Percentiles rank a stretch among this genome's conserved stretches.
Conservation (phyloP, 2,888 invertebrate genomes). For the Ophion ventricosus region DNA sequence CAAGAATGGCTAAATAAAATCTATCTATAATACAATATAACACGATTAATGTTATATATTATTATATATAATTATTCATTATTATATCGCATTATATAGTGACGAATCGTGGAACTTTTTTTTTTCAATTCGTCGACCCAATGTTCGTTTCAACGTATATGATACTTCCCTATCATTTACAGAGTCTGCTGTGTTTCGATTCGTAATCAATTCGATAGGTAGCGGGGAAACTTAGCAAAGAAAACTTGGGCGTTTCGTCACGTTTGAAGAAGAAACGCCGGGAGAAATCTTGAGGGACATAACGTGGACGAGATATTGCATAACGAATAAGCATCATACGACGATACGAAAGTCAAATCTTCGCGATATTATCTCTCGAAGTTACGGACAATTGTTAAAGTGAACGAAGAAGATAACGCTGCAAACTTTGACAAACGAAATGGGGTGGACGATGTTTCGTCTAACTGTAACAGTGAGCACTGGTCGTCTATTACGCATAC, state of each 20-base stretch:
- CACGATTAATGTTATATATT: too few species aligned
- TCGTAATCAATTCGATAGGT: background rate
- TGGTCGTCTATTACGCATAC: background rate
- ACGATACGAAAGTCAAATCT: slow-evolving; percentile 37
- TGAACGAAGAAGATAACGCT: slow-evolving; percentile 41
- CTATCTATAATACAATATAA: too few species aligned
- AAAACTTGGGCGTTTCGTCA: slow-evolving; percentile 14
- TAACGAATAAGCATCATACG: slow-evolving; percentile 17
- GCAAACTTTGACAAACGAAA: slow-evolving; percentile 45
- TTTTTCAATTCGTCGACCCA: background rate
- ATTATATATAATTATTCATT: too few species aligned
- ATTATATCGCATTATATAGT: too few species aligned
- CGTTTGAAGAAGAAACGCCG: slow-evolving; percentile 1
- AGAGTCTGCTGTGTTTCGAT: background rate
- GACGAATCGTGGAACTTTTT: background rate
- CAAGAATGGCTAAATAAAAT: too few species aligned
- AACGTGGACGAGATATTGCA: slow-evolving; percentile 34
- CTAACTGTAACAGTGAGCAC: slow-evolving; percentile 1
- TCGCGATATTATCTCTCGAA: slow-evolving; percentile 46
- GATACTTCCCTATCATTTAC: background rate
- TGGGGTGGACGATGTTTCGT: slow-evolving; percentile 1
- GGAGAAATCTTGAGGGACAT: slow-evolving; percentile 32
- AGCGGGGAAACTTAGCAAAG: background rate
- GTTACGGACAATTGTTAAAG: slow-evolving; percentile 39
- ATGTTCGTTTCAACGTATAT: background rate